Conservation (phyloP, 2,113 vertebrate species). For the Nycticorax nycticorax region DNA sequence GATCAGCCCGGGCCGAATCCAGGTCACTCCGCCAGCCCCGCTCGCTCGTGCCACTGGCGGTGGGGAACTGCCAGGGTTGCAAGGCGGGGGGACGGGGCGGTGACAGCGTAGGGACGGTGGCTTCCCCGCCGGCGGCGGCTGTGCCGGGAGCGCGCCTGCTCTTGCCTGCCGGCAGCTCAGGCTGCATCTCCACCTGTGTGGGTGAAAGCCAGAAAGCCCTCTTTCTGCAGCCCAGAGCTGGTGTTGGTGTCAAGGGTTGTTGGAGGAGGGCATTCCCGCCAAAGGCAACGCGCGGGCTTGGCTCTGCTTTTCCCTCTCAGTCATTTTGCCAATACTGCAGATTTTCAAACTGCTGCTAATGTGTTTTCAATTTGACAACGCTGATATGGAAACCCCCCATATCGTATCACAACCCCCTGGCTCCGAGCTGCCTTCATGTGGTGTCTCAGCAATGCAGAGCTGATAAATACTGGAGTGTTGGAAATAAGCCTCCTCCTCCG, state of each 20-base stretch:
- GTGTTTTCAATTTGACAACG: not conserved
- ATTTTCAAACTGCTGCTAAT: not conserved
- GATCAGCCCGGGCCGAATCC: not conserved
- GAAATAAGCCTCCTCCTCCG: not conserved
- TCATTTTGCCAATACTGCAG: slow-evolving; percentile 23
- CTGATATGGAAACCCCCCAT: not conserved
- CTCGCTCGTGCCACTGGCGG: rapidly evolving
- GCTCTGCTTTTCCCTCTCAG: slow-evolving; percentile 72
- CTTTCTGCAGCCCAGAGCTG: not conserved
- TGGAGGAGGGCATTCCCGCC: not conserved
- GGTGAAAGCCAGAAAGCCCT: not conserved
- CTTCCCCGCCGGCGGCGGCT: rapidly evolving
- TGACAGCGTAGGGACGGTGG: not conserved
- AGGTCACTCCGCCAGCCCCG: not conserved
- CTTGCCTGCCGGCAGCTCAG: rapidly evolving
- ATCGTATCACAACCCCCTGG: not conserved
- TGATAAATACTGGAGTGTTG: not conserved
- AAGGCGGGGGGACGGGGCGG: rapidly evolving
- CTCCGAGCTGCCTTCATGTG: not conserved
- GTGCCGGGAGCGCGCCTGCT: not conserved
- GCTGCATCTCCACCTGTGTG: not conserved
- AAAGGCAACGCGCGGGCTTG: slow-evolving; percentile 60
- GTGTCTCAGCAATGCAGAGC: not conserved
- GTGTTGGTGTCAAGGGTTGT: rapidly evolving
- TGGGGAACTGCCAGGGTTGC: not conserved